Evolutionary conservation across 2,113 vertebrate genomes (phyloP), one percentile per base, ranked within the genome.

Genomic region (Scophthalmus maximus): DNA sequence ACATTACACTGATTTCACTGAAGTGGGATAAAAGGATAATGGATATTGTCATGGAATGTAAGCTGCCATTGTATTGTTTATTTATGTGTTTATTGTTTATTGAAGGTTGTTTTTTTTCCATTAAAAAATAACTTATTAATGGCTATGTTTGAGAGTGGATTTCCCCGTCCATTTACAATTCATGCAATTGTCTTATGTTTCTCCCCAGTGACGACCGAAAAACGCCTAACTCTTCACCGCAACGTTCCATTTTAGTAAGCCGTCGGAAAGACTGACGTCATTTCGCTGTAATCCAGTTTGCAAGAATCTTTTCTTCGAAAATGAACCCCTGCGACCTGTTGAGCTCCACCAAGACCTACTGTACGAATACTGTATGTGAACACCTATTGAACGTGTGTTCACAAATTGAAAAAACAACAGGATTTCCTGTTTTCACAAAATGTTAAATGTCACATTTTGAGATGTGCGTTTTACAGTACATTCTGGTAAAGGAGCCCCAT

Each of bases 381-480:
- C 72, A 89, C 73, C 84, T 90, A 80, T 77, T 84, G 30, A 84
- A 86, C 60, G 30, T 66, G 53, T 79, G 77, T 81, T 82, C 66
- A 82, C 61, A 71, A 85, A 79, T 89, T 84, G 64, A 88, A 81
- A 82, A 78, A 85, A 85, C 34, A 56, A 56, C 88, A 94, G 90
- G 92, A 93, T 93, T 91, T 94, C 92, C 92, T 93, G 93, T 93
- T 93, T 91, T 92, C 69, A 91, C 50, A 76, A 80, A 81, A 15
- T 51, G 82, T 85, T 91, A 94, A 93, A 94, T 92, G 92, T 93
- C 92, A 92, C 63, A 73, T 84, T 87, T 76, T 69, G 73, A 76
- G 59, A 83, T 63, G 76, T 86, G 62, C 67, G 65, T 11, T 47
- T 60, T 66, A 78, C 64, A 52, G 73, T 69, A 84, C 11, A 63